phyloP scores from a whole-genome alignment of 2,113 vertebrate genomes.

The Halichoerus grypus region DNA sequence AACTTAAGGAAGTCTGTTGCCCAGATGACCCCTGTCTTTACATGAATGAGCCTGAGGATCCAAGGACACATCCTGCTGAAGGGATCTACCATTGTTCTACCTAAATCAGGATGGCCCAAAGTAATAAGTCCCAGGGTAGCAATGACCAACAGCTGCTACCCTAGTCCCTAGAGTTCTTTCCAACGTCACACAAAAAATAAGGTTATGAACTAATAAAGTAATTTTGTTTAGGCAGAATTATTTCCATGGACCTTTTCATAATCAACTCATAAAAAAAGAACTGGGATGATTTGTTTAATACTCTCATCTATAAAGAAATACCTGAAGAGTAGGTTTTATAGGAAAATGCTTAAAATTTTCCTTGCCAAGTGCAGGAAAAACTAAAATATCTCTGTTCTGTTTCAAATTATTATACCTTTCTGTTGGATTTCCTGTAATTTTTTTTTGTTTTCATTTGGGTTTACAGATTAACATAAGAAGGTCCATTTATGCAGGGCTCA shows the following conservation, averaged over 20 bases:
- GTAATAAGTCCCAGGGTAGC: neutral
- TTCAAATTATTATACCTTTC: constrained; percentile 29
- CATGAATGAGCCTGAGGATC: neutral
- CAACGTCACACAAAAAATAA: constrained; percentile 45
- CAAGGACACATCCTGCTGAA: neutral
- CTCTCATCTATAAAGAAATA: constrained; percentile 44
- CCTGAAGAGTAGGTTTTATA: constrained; percentile 24
- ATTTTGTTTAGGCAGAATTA: constrained; percentile 52
- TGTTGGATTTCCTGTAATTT: neutral
- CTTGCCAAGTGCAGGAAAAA: constrained; percentile 18
- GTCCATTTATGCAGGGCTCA: neutral
- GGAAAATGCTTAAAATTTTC: constrained; percentile 51
- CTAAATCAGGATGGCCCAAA: neutral
- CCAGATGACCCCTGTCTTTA: neutral
- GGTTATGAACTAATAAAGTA: neutral
- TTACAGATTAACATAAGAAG: constrained; percentile 27
- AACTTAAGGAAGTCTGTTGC: neutral
- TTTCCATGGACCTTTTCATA: constrained; percentile 37
- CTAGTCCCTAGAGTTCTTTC: neutral
- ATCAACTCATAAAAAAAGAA: constrained; percentile 50
- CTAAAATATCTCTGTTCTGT: constrained; percentile 56
- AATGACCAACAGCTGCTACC: neutral
- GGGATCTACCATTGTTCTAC: neutral
- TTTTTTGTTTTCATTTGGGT: constrained; percentile 14
- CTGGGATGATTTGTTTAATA: constrained; percentile 50